A percentile compares a stretch with the other conserved stretches of the same genome.
Conservation (phyloP, 2,113 vertebrate genomes). For the Phyllostomus discolor region DNA sequence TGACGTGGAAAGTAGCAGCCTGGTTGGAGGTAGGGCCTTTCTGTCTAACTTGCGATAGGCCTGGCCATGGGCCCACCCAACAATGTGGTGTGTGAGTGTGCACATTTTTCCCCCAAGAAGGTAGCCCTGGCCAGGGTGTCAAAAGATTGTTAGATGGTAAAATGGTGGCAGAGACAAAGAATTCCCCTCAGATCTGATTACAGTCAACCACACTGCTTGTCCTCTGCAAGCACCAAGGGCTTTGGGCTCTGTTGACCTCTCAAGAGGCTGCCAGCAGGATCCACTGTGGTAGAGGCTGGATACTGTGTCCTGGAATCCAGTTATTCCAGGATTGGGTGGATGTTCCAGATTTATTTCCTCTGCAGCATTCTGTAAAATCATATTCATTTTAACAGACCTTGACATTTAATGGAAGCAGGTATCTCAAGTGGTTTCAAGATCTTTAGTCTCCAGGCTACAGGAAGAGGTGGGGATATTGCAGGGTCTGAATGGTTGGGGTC, state of each 20-base stretch:
- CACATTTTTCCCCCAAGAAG: background rate
- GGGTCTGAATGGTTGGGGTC: background rate
- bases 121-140: constrained; percentile 63
- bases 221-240: constrained; percentile 18
- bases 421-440: constrained; percentile 64
- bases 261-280: background rate
- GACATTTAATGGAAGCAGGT: constrained; percentile 58
- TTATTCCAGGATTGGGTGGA: constrained; percentile 31
- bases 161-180: constrained; percentile 63
- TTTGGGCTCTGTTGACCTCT: background rate
- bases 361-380: constrained; percentile 44
- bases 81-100: background rate
- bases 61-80: background rate
- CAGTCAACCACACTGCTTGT: background rate
- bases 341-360: constrained; percentile 54
- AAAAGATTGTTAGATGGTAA: constrained; percentile 73
- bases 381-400: constrained; percentile 65
- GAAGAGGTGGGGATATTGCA: background rate
- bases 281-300: background rate
- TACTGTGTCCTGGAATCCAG: background rate
- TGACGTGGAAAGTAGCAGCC: constrained; percentile 21
- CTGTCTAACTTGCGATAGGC: background rate
- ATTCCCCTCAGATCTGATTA: constrained; percentile 63
- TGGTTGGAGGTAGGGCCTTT: background rate
- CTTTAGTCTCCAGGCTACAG: background rate